Conservation (phyloP, 2,113 vertebrate species). For the Bettongia penicillata region DNA sequence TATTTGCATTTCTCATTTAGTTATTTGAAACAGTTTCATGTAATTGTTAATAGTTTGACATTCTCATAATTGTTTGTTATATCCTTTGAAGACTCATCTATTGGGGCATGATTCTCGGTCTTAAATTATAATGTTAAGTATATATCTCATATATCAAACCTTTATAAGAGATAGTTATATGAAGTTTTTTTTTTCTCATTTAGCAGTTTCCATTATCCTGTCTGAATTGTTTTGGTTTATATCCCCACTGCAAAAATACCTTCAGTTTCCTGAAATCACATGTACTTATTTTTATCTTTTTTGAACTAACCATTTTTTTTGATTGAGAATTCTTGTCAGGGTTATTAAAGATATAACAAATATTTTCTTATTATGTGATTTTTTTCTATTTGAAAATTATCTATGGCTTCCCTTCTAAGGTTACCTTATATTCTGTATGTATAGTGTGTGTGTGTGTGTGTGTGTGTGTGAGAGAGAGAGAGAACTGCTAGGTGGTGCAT, state of each 20-base stretch:
- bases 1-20: not conserved
- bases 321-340: not conserved
- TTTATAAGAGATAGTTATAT: not conserved
- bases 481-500: not conserved
- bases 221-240: not conserved
- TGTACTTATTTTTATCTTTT: not conserved
- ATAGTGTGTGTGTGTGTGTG: not conserved
- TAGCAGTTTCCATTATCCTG: not conserved
- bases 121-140: not conserved
- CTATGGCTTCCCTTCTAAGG: not conserved
- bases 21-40: not conserved
- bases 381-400: not conserved
- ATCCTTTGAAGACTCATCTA: not conserved
- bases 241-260: not conserved
- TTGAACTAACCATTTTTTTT: not conserved
- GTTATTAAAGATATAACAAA: not conserved
- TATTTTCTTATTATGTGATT: not conserved
- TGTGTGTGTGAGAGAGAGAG: accelerated
- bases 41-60: not conserved
- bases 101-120: not conserved
- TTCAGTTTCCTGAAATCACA: not conserved
- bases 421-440: not conserved
- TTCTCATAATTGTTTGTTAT: too few species aligned
- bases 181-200: too few species aligned
- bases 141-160: not conserved